Conservation (phyloP, 37 sponge, comb jelly and placozoan genomes). For the Cliona cf. orientalis region DNA sequence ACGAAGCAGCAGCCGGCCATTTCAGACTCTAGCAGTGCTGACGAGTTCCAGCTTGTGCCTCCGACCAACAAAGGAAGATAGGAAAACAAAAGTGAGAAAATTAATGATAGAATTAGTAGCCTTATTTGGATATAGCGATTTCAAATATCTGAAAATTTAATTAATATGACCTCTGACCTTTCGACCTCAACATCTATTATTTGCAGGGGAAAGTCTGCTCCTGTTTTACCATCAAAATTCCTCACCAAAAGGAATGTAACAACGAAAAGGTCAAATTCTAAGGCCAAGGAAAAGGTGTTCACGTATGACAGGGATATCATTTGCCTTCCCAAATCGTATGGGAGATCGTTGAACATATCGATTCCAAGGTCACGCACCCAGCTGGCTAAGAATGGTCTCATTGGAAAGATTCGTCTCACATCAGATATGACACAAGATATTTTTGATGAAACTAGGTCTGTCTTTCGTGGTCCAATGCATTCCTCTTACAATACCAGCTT, state of each 20-base stretch:
- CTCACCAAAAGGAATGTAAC: neutral
- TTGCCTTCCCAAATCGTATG: neutral
- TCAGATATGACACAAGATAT: neutral
- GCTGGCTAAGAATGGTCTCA: neutral
- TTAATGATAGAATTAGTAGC: too few relatives aligned
- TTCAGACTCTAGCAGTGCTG: too few relatives aligned
- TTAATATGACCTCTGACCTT: too few relatives aligned
- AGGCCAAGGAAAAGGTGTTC: neutral
- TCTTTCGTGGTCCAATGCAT: neutral
- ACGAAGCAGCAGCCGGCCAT: too few relatives aligned
- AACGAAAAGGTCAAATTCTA: neutral
- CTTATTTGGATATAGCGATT: too few relatives aligned
- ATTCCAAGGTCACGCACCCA: neutral
- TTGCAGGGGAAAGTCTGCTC: too few relatives aligned
- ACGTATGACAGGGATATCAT: neutral
- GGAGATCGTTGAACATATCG: neutral
- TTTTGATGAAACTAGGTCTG: neutral
- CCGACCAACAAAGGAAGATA: too few relatives aligned
- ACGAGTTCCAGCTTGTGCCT: too few relatives aligned
- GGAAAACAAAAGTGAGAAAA: too few relatives aligned
- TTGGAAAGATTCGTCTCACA: neutral
- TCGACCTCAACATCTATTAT: too few relatives aligned
- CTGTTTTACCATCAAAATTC: neutral
- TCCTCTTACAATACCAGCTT: neutral
- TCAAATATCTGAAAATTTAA: too few relatives aligned